Evolutionary conservation across 2,888 invertebrate species (phyloP).

Genomic region (Melipona bicolor): DNA sequence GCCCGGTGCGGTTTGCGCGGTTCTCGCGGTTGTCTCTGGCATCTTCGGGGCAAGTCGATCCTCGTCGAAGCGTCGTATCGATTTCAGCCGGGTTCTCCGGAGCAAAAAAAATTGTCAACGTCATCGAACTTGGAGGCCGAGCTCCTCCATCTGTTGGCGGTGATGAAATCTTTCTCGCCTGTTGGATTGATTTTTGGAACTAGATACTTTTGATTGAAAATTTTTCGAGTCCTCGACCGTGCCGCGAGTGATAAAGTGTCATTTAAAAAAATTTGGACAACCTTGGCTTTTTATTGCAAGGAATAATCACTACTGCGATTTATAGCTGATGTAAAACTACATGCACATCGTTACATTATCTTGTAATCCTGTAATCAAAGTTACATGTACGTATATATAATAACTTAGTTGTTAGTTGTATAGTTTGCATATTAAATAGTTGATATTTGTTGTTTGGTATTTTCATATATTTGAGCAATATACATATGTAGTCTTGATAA

Average conservation of each 20-base stretch:
- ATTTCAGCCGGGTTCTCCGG: neutral
- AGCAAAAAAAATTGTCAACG: neutral
- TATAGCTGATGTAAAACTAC: no score
- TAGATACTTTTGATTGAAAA: neutral
- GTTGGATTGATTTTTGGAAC: neutral
- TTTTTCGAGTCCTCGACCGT: neutral
- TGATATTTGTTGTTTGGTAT: no score
- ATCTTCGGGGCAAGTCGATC: neutral
- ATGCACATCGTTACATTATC: no score
- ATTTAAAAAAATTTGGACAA: no score
- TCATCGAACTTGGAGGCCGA: neutral
- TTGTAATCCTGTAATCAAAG: no score
- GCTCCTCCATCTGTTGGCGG: neutral
- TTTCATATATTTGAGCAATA: no score
- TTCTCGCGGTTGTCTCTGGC: neutral
- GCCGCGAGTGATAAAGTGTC: neutral
- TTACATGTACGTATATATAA: no score
- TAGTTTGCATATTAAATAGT: no score
- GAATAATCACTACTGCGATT: no score
- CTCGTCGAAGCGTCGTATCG: neutral
- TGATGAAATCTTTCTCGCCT: neutral
- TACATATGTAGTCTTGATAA: no score
- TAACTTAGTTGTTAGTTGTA: no score
- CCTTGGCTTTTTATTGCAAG: no score
- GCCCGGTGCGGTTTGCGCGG: neutral